Base-by-base conservation (phyloP, 2,888 invertebrate genomes). In the Ceraclea dissimilis region DNA sequence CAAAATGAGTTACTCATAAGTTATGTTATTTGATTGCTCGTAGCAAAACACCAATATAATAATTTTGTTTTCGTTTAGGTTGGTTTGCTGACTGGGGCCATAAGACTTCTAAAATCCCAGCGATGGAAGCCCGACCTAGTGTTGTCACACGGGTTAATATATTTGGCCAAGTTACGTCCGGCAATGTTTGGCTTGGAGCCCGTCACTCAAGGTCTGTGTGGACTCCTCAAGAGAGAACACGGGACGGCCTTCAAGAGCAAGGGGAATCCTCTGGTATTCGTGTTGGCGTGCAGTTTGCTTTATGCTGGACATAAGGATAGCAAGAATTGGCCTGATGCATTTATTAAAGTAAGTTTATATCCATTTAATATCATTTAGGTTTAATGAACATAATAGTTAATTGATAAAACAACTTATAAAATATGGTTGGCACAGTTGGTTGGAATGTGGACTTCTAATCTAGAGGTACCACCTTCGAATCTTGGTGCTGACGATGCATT, bases 271-370 rank as follows among this genome's bases (percentile, higher is more conserved):
- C 74, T 89, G 46, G 85, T 90, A 43, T 87, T 91, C 63, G 86
- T 93, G 22, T 71, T 93, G 47, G 88, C 90, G 2, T 86, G 92
- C 59, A 95, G 93, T 72, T 78, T 95, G 66, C 72, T 96, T 52
- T 82, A 89, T 67, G 81, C 86, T 63, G 91, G 90, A 0, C 93
- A 86, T 69, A 77, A 82, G 49, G 92, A 94, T 43, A 87, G 88
- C 63, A 84, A 81, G 60, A 85, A 85, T 64, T 97, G 96, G 97
- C 95, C 96, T 0, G 93, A 95, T 68, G 78, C 83, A 54, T 93
- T 96, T 75, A 83, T 96, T 1, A 92, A 90, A 81, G 90, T 90
- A 26, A 26, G 20, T 49, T 19, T 8, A 26, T 49, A 4, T n/a
- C 16, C 13, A 39, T n/a, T 39, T 39, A 39, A n/a, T 49, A 22